Conservation (phyloP, 1,140 invertebrate species). For the Apis laboriosa region DNA sequence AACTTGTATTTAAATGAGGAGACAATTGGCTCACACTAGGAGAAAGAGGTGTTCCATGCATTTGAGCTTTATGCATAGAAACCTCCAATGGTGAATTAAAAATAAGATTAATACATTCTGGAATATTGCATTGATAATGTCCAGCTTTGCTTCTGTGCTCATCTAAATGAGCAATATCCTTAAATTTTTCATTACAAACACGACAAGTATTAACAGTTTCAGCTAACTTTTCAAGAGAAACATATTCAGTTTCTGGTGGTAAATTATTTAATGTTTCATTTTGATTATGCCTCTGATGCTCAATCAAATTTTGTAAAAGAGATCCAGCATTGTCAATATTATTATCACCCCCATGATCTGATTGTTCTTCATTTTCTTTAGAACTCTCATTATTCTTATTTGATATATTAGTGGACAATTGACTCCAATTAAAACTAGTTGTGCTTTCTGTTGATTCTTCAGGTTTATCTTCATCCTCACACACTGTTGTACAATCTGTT, state of each 20-base stretch:
- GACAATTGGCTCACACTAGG: constrained; percentile 70
- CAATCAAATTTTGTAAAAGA: constrained; percentile 76
- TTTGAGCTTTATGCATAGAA: constrained; percentile 74
- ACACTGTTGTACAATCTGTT: constrained; percentile 20
- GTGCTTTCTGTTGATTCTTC: constrained; percentile 36
- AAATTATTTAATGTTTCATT: constrained; percentile 68
- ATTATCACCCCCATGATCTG: constrained; percentile 46
- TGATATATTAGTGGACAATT: constrained; percentile 66
- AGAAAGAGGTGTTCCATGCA: constrained; percentile 72
- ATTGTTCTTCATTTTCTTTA: constrained; percentile 47
- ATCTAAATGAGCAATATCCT: constrained; percentile 76
- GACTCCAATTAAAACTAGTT: constrained; percentile 69
- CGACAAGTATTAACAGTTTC: constrained; percentile 78
- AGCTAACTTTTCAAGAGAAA: constrained; percentile 78
- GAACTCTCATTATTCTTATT: constrained; percentile 43
- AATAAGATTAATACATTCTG: constrained; percentile 75
- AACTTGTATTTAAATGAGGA: constrained; percentile 63
- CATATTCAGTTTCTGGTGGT: constrained; percentile 77
- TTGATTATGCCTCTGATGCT: constrained; percentile 75
- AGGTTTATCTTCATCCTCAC: constrained; percentile 46
- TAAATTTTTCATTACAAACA: constrained; percentile 80
- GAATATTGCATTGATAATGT: constrained; percentile 79
- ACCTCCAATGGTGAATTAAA: constrained; percentile 75
- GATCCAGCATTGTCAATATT: constrained; percentile 65
- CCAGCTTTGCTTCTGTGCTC: constrained; percentile 77